Percentiles rank a stretch among this genome's conserved stretches.
Conservation (phyloP, 2,888 invertebrate species). For the Poecilus cupreus region DNA sequence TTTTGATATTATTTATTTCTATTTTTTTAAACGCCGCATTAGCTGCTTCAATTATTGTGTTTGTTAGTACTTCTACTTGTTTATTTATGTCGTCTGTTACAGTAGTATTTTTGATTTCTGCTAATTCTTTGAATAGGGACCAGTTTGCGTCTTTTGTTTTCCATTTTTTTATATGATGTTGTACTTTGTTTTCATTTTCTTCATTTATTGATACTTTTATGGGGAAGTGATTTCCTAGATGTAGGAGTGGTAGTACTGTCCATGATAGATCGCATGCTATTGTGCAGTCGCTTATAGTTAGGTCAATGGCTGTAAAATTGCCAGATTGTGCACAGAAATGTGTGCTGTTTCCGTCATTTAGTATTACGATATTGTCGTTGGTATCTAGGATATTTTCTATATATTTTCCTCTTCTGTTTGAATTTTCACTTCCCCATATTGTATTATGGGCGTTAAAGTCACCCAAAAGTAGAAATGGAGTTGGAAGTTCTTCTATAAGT, state of each 20-base stretch:
- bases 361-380: not conserved
- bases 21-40: not conserved
- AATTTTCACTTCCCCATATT: slow-evolving; percentile 53
- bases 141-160: not conserved
- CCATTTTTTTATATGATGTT: not conserved
- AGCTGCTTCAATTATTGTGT: slow-evolving; percentile 7
- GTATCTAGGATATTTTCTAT: slow-evolving; percentile 57
- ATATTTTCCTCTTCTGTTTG: slow-evolving; percentile 58
- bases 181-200: not conserved
- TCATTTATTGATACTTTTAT: slow-evolving; percentile 16
- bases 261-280: not conserved
- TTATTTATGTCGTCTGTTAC: not conserved
- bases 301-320: not conserved
- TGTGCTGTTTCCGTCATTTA: slow-evolving; percentile 15
- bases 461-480: slow-evolving; percentile 60
- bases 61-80: not conserved
- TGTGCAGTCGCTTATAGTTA: not conserved
- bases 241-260: not conserved
- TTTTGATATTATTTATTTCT: not conserved
- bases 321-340: slow-evolving; percentile 13
- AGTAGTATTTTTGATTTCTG: not conserved
- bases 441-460: slow-evolving; percentile 61
- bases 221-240: slow-evolving; percentile 19
- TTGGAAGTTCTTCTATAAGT: slow-evolving; percentile 60
- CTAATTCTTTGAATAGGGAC: not conserved